Evolutionary conservation across 2,888 invertebrate species (phyloP), one percentile per base, ranked within the genome.

Genomic region (Tetragonisca angustula): DNA sequence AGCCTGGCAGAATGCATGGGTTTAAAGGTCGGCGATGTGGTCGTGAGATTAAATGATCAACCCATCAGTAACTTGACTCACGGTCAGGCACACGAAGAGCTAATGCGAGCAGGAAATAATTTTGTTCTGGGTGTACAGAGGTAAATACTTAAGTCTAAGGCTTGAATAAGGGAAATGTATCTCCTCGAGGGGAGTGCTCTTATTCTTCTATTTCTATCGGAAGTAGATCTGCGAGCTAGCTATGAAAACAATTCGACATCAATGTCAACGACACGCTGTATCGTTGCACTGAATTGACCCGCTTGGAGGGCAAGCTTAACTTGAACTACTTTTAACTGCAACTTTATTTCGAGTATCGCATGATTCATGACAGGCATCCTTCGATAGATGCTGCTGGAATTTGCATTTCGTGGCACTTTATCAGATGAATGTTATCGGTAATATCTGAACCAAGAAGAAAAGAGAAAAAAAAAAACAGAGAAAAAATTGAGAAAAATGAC

Each of bases 1-100:
- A 97, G 98, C 88, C 95, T 98, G 61, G 98, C 99, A 0, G 97
- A 98, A 92, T 95, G 96, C 88, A 97, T 97, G 81, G 99, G 98
- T 0, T 95, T 99, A 43, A 96, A 96, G 92, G 96, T 97, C 21
- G 98, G 98, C n/a, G 99, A 99, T 95, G 95, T 97, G 59, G 96
- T 99, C 87, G 95, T 97, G 59, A 96, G 96, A 87, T 96, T 99
- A 88, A 97, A 97, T 93, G 97, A 97, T 81, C 95, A 95, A 59
- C 95, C 96, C 69, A 96, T 97, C 15, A 95, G 96, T 74, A 95
- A 95, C 64, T 95, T 98, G 94, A 96, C 97, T 17, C 98, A 98
- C 92, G 96, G 97, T 64, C 96, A 97, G 90, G 98, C 98, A 2
- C 97, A 97, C 93, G 96, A 97, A 87, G 95, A 96, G 78, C 96